Conservation (phyloP, 2,888 invertebrate genomes). For the Diaphora mendica region DNA sequence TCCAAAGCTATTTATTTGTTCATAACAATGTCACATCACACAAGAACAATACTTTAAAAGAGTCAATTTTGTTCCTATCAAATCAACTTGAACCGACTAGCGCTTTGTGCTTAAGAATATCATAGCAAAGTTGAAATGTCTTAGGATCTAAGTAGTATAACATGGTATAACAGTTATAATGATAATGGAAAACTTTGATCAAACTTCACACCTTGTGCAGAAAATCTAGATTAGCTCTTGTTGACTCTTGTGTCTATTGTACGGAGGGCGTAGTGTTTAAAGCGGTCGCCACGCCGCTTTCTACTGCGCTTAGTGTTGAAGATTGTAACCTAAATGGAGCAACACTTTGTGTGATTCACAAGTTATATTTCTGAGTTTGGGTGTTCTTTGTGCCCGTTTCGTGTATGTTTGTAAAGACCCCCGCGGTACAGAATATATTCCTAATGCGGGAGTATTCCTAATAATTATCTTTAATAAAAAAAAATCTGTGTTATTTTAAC, state of each 20-base stretch:
- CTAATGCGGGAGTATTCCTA: too few species aligned
- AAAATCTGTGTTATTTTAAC: not conserved
- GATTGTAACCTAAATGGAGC: too few species aligned
- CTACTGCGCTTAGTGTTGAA: too few species aligned
- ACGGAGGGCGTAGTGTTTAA: too few species aligned
- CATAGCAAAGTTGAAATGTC: not conserved
- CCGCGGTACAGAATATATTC: too few species aligned
- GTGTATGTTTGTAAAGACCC: too few species aligned
- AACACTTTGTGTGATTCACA: too few species aligned
- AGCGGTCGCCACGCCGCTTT: too few species aligned
- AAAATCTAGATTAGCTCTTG: not conserved
- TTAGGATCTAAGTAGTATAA: not conserved
- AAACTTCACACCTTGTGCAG: not conserved
- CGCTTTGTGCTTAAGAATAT: not conserved
- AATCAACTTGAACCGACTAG: not conserved
- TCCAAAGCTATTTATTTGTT: not conserved
- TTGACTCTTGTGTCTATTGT: too few species aligned
- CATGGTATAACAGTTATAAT: not conserved
- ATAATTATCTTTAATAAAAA: not conserved
- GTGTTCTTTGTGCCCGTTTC: too few species aligned
- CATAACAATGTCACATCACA: not conserved
- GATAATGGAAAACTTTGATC: not conserved
- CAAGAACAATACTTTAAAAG: not conserved
- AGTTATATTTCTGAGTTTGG: too few species aligned
- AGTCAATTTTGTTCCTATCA: not conserved